Evolutionary conservation across 2,888 invertebrate genomes (phyloP), one percentile per base, ranked within the genome.

Genomic region (Eupithecia abbreviata): DNA sequence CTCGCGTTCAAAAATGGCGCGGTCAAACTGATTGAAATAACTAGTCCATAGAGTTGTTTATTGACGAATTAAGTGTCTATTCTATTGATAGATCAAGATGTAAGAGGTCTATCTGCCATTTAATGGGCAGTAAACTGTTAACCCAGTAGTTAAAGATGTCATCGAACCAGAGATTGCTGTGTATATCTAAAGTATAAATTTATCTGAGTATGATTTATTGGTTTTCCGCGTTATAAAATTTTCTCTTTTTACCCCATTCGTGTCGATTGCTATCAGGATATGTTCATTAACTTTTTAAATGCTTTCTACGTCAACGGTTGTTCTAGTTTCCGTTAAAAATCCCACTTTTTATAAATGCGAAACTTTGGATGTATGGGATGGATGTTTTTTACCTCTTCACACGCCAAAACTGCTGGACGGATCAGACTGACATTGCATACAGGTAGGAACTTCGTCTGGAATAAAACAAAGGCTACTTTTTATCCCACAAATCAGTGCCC

Each of bases 1-100:
- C 90, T 85, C 84, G 85, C 82, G 84, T 80, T 79, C 83, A 90
- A 90, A 91, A 90, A 89, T 88, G 88, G 84, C 86, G 88, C 88
- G 84, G 81, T 82, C 77, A 82, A 81, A 82, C 79, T 42, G 74
- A 80, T 80, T 79, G 77, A 78, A 76, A 79, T 77, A 81, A 81
- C 78, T 80, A 71, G 77, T 71, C 75, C 69, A 76, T 45, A 62
- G 45, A 42, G 66, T 72, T 69, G 67, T 78, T 73, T 75, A 78
- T 77, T 81, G 79, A 72, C 77, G 73, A 77, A 77, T 75, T 77
- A 79, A 78, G 73, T 76, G 69, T 9, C 70, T 66, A 79, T 72
- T 76, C 75, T 76, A 82, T 80, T 76, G 80, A 81, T 78, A 77
- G 80, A 79, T 79, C 75, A 78, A 68, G 72, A 75, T 80, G 78